Evolutionary conservation across 92 coral and sea anemone genomes (phyloP).

Genomic region (Hydrozoanthus gracilis): DNA sequence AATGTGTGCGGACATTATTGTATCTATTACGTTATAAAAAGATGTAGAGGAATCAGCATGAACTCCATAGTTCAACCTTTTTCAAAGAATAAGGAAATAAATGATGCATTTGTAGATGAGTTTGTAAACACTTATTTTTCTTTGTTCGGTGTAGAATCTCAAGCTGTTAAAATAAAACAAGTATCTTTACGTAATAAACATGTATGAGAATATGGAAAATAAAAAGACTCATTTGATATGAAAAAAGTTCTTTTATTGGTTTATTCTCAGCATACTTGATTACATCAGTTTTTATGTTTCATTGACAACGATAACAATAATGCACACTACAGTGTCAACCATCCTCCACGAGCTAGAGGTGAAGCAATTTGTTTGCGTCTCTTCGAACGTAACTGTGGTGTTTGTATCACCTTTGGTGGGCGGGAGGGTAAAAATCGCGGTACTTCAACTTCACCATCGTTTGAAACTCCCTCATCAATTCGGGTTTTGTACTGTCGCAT

Average conservation of each 20-base stretch:
- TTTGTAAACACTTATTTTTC: constrained; percentile 50
- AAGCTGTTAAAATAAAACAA: background rate
- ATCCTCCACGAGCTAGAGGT: background rate
- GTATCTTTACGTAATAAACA: background rate
- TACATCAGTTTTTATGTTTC: background rate
- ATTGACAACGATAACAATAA: background rate
- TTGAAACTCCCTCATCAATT: background rate
- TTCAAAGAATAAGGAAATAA: constrained; percentile 41
- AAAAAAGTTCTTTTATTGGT: background rate
- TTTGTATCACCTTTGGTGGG: background rate
- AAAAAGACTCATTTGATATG: background rate
- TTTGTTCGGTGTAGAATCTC: background rate
- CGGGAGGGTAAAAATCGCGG: constrained; percentile 18
- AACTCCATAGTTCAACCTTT: constrained; percentile 56
- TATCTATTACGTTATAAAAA: constrained; percentile 51
- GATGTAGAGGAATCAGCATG: constrained; percentile 52
- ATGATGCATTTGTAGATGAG: constrained; percentile 53
- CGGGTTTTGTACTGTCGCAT: background rate
- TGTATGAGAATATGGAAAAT: background rate
- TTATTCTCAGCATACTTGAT: background rate
- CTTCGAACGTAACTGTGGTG: background rate
- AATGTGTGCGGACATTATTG: constrained; percentile 69
- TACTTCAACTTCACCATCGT: background rate
- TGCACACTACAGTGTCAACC: background rate
- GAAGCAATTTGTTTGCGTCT: background rate